These are phyloP conservation scores for Clarias laeviceps DNA, from an alignment of 2,797 vertebrate genomes.

Conservation along the genomic window DNA sequence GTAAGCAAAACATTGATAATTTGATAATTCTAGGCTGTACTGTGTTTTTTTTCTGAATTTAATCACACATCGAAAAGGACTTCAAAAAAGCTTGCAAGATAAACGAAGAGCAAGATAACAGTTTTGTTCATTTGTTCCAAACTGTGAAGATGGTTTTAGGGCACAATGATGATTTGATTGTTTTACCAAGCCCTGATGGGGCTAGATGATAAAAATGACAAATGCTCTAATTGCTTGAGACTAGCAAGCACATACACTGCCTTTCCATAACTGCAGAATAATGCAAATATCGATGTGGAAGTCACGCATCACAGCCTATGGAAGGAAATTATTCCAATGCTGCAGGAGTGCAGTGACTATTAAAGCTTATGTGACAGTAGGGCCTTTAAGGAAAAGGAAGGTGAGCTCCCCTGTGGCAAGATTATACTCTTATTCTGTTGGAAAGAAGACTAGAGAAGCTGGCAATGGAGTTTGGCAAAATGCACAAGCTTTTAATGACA, in stretches of 20 bases:
- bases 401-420: neutral
- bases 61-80: neutral
- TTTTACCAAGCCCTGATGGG: neutral
- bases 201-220: constrained; percentile 9
- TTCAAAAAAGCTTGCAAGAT: neutral
- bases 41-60: neutral
- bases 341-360: neutral
- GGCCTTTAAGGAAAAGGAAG: neutral
- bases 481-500: neutral
- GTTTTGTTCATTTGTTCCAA: neutral
- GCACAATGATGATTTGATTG: neutral
- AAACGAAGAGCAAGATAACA: neutral
- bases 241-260: neutral
- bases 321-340: neutral
- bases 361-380: constrained; percentile 2
- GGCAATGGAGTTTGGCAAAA: neutral
- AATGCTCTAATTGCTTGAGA: neutral
- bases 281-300: constrained; percentile 7
- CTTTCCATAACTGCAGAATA: neutral
- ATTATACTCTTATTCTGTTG: neutral
- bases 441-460: constrained; percentile 4
- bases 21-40: neutral
- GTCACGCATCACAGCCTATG: neutral
- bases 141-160: neutral
- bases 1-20: no score